Percentiles rank a stretch among this genome's conserved stretches.
Evolutionary conservation across 2,888 invertebrate genomes (phyloP).

Genomic region (Cryptus armator): DNA sequence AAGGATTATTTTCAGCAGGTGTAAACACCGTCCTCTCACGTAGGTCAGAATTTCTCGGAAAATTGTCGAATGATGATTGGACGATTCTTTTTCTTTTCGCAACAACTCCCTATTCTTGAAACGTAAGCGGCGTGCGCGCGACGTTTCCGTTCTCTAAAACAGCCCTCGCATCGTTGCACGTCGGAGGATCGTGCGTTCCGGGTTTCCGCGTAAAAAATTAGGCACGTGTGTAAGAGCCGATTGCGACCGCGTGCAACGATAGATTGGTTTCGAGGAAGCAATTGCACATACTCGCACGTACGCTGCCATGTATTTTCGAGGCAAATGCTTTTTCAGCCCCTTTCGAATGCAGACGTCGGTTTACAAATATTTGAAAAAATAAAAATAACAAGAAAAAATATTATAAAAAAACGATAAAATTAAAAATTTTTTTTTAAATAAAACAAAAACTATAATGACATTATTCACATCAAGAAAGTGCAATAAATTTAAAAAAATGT

Average conservation of each 20-base stretch:
- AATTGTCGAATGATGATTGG: constrained; percentile 49
- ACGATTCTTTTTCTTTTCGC: constrained; percentile 33
- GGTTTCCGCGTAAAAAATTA: constrained; percentile 60
- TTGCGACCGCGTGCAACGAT: constrained; percentile 46
- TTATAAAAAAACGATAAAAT: too few relatives aligned
- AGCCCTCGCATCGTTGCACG: constrained; percentile 29
- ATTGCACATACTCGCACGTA: constrained; percentile 38
- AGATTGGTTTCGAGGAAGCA: constrained; percentile 62
- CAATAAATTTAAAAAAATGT: background rate
- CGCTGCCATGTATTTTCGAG: constrained; percentile 4
- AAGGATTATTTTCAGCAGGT: constrained; percentile 14
- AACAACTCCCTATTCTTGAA: constrained; percentile 36
- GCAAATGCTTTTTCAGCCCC: constrained; percentile 7
- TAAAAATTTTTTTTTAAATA: background rate
- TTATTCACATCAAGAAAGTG: background rate
- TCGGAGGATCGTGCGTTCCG: constrained; percentile 38
- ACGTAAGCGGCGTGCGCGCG: background rate
- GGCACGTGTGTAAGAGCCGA: constrained; percentile 50
- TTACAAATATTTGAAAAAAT: constrained; percentile 1
- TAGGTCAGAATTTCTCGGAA: constrained; percentile 34
- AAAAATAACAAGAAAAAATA: too few relatives aligned
- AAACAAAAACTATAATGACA: background rate
- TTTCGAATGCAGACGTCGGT: background rate
- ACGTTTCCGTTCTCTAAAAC: constrained; percentile 2
- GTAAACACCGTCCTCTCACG: background rate